Conservation (phyloP, 2,888 invertebrate genomes). For the Carcina quercana region DNA sequence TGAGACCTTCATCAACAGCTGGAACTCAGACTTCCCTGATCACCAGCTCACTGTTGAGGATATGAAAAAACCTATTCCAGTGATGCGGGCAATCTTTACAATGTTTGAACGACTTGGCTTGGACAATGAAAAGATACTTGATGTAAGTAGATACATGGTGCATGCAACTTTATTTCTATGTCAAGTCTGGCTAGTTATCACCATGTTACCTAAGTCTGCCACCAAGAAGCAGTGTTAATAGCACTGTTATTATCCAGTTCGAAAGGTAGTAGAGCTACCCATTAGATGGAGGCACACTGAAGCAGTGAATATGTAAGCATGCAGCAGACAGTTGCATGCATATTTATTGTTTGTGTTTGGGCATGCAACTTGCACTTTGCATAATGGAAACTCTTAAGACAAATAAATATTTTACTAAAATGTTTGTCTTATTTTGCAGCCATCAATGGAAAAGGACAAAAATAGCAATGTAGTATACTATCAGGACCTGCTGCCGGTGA, state of each 20-base stretch:
- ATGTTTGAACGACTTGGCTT: constrained; percentile 49
- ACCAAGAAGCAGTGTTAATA: too few species aligned
- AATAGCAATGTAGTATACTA: constrained; percentile 52
- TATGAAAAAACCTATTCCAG: constrained; percentile 43
- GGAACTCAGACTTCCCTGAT: constrained; percentile 49
- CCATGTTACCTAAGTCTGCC: too few species aligned
- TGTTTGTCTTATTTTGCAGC: constrained; percentile 24
- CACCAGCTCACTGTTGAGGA: constrained; percentile 35
- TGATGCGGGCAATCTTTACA: constrained; percentile 48
- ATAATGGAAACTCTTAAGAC: neutral
- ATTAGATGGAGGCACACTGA: too few species aligned
- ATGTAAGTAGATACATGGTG: too few species aligned
- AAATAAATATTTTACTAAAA: neutral
- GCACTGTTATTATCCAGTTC: too few species aligned
- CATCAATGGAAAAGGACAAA: constrained; percentile 36
- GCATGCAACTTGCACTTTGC: too few species aligned
- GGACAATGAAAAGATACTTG: constrained; percentile 46
- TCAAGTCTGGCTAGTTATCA: too few species aligned
- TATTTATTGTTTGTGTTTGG: too few species aligned
- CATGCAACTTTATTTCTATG: too few species aligned
- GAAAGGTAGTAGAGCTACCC: too few species aligned
- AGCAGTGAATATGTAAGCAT: too few species aligned
- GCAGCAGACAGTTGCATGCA: too few species aligned
- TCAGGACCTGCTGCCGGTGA: constrained; percentile 52
- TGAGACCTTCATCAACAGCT: constrained; percentile 40